Percentiles rank a stretch among this genome's conserved stretches.
These are phyloP conservation scores for Pelobates fuscus DNA, from an alignment of 2,113 vertebrate genomes.

Conservation along the genomic window DNA sequence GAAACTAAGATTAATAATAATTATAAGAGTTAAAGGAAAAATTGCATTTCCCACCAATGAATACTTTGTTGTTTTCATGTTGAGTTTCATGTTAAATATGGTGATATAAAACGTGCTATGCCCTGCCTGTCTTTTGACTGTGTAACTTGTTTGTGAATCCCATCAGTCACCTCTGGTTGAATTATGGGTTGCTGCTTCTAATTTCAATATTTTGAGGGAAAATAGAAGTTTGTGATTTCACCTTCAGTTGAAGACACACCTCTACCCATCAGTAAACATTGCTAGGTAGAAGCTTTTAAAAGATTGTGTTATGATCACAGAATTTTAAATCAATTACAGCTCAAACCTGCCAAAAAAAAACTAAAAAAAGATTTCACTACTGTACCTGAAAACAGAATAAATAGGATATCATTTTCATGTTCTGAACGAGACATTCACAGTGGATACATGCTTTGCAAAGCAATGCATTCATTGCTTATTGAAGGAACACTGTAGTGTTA, in stretches of 20 bases:
- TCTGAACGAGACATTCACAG: no score
- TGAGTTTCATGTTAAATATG: conserved; percentile 10
- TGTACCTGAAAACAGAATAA: no score
- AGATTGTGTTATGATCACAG: conserved; percentile 10
- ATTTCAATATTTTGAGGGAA: conserved; percentile 24
- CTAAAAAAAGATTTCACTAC: no score
- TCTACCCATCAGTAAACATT: conserved; percentile 24
- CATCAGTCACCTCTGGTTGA: background rate
- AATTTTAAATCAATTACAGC: conserved; percentile 41
- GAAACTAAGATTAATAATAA: no score
- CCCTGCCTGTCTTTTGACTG: background rate
- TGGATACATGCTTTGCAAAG: no score
- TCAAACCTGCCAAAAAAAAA: conserved; percentile 26
- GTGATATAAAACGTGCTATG: background rate
- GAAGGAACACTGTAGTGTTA: no score
- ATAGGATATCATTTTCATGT: no score
- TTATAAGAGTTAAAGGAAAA: no score
- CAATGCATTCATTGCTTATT: no score
- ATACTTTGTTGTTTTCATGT: no score
- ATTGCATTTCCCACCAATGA: no score
- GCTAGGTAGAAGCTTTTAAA: conserved; percentile 15
- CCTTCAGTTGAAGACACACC: conserved; percentile 13
- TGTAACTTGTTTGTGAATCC: background rate
- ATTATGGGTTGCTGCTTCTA: conserved; percentile 17
- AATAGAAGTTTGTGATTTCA: background rate